Conservation (phyloP, 2,888 invertebrate genomes). For the Leucania comma region DNA sequence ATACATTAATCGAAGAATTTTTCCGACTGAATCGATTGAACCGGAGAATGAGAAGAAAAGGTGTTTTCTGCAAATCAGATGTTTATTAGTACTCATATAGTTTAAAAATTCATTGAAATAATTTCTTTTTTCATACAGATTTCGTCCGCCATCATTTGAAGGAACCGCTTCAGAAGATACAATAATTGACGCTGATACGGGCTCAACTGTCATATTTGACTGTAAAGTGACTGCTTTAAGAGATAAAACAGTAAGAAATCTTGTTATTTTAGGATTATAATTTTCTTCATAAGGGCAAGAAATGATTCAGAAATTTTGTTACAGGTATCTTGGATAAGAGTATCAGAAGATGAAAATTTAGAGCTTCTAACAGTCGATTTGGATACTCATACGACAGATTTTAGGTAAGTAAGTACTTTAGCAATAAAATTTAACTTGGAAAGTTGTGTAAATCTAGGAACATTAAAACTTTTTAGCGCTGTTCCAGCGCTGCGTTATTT, state of each 20-base stretch:
- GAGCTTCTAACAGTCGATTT: conserved; percentile 92
- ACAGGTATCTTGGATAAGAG: conserved; percentile 94
- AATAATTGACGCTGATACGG: conserved; percentile 85
- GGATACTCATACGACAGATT: conserved; percentile 92
- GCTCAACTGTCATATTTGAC: conserved; percentile 88
- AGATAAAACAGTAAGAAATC: conserved; percentile 85
- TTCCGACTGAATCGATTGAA: too few relatives aligned
- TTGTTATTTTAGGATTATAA: not conserved
- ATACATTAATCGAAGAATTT: too few relatives aligned
- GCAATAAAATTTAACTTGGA: not conserved
- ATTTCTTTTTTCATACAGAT: conserved; percentile 74
- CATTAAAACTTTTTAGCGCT: not conserved
- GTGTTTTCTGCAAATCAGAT: too few relatives aligned
- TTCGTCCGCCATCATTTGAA: conserved; percentile 87
- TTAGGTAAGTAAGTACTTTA: conserved; percentile 79
- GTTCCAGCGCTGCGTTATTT: too few relatives aligned
- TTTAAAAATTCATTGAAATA: not conserved
- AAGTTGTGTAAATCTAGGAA: not conserved
- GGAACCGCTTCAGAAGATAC: conserved; percentile 80
- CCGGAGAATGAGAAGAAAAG: too few relatives aligned
- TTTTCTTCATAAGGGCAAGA: not conserved
- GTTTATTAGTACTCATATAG: not conserved
- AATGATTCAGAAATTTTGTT: conserved; percentile 60
- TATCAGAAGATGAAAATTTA: conserved; percentile 91
- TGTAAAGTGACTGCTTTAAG: conserved; percentile 87